These are phyloP conservation scores for Drosophila pseudotalamancana DNA, from an alignment of 2,888 invertebrate species.

Conservation along the genomic window DNA sequence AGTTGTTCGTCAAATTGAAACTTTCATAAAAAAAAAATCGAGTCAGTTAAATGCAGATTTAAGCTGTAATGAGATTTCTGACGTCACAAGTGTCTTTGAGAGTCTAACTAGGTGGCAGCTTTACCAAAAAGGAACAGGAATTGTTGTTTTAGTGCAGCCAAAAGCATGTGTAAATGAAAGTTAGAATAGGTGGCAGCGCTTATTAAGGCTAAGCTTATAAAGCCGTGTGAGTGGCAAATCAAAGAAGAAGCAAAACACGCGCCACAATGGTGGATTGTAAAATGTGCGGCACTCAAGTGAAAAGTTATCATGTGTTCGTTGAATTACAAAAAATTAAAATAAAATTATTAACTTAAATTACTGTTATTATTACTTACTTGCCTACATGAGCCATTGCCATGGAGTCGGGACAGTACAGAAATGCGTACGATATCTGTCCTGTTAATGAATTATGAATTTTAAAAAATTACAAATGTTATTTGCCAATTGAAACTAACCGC, in stretches of 20 bases:
- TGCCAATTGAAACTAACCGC: slow-evolving; percentile 13
- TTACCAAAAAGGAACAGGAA: too few species aligned
- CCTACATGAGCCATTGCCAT: slow-evolving; percentile 64
- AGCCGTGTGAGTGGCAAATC: neutral
- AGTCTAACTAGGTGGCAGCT: neutral
- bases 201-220: slow-evolving; percentile 3
- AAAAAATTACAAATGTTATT: too few species aligned
- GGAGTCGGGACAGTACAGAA: slow-evolving; percentile 85
- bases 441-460: slow-evolving; percentile 26
- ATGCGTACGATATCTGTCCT: slow-evolving; percentile 86
- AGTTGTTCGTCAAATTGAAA: slow-evolving; percentile 85
- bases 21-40: slow-evolving; percentile 73
- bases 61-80: neutral
- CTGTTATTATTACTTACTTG: slow-evolving; percentile 41
- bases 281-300: neutral
- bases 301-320: neutral
- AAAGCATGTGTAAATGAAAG: neutral
- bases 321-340: neutral
- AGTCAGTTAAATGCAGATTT: too few species aligned
- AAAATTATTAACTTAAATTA: neutral
- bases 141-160: neutral
- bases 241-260: neutral
- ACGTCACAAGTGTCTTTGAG: neutral
- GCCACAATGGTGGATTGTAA: neutral
- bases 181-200: slow-evolving; percentile 4